A percentile compares a stretch with the other conserved stretches of the same genome.
These are phyloP conservation scores for Hafferia zeledoni DNA, from an alignment of 2,797 vertebrate genomes.

Conservation along the genomic window DNA sequence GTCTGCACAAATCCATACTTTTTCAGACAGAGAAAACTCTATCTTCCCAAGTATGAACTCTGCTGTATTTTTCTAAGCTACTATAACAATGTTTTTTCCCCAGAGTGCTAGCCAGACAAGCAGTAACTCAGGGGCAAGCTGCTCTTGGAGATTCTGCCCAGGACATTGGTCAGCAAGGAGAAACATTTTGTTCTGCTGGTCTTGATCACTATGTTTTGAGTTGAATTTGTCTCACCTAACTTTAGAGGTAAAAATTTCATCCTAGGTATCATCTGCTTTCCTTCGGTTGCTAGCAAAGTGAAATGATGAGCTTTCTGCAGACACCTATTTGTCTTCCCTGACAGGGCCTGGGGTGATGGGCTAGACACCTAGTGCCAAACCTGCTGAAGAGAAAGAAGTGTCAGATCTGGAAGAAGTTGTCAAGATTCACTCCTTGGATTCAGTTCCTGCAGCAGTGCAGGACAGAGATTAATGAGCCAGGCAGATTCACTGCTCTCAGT, in stretches of 20 bases:
- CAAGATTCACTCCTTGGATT: neutral
- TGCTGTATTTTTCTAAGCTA: neutral
- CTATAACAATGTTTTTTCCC: neutral
- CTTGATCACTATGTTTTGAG: neutral
- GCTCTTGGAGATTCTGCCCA: neutral
- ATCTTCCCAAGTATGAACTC: rapidly evolving
- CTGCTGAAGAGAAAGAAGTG: neutral
- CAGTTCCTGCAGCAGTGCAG: neutral
- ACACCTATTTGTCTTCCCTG: neutral
- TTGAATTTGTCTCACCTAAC: neutral
- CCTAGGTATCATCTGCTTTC: neutral
- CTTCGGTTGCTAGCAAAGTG: neutral
- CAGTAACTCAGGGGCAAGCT: neutral
- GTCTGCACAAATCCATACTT: neutral
- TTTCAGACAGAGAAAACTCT: neutral
- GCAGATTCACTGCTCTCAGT: neutral
- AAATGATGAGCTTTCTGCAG: neutral
- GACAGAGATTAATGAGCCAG: neutral
- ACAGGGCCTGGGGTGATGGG: neutral
- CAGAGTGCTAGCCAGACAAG: neutral
- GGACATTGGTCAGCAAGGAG: neutral
- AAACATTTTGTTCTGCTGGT: neutral
- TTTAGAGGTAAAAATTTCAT: neutral
- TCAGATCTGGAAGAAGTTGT: neutral
- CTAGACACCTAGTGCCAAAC: neutral